Evolutionary conservation across 2,888 invertebrate species (phyloP).

Genomic region (Cordilura impudica): DNA sequence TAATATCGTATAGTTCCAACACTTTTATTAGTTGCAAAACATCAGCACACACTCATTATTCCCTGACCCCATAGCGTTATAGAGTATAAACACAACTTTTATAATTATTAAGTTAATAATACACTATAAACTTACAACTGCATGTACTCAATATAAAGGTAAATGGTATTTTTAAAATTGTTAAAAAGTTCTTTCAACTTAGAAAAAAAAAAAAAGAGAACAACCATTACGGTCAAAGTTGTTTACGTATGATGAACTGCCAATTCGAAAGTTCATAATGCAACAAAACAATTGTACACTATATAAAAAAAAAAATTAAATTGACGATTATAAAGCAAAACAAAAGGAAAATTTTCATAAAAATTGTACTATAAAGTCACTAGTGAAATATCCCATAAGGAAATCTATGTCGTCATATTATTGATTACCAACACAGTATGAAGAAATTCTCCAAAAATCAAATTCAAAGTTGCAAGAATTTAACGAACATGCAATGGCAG

Average conservation of each 20-base stretch:
- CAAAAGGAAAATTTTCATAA: background rate
- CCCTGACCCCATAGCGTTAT: no score
- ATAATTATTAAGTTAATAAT: slow-evolving; percentile 54
- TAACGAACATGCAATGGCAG: slow-evolving; percentile 43
- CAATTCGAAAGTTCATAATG: background rate
- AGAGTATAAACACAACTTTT: slow-evolving; percentile 14
- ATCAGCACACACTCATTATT: no score
- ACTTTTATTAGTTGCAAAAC: no score
- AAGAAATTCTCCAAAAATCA: slow-evolving; percentile 11
- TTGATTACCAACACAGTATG: slow-evolving; percentile 10
- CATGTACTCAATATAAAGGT: no score
- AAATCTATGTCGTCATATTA: slow-evolving; percentile 42
- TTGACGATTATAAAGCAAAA: slow-evolving; percentile 41
- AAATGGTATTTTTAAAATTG: slow-evolving; percentile 1
- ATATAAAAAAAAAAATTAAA: slow-evolving; percentile 9
- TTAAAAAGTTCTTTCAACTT: slow-evolving; percentile 42
- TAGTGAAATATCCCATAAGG: slow-evolving; percentile 29
- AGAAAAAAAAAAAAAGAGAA: background rate
- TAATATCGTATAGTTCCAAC: no score
- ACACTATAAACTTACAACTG: slow-evolving; percentile 31
- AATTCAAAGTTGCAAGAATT: slow-evolving; percentile 1
- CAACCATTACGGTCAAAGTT: background rate
- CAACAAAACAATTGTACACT: background rate
- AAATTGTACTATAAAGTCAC: background rate
- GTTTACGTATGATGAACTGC: background rate